Base-by-base conservation (phyloP, 2,888 invertebrate genomes). In the Deilephila elpenor region DNA sequence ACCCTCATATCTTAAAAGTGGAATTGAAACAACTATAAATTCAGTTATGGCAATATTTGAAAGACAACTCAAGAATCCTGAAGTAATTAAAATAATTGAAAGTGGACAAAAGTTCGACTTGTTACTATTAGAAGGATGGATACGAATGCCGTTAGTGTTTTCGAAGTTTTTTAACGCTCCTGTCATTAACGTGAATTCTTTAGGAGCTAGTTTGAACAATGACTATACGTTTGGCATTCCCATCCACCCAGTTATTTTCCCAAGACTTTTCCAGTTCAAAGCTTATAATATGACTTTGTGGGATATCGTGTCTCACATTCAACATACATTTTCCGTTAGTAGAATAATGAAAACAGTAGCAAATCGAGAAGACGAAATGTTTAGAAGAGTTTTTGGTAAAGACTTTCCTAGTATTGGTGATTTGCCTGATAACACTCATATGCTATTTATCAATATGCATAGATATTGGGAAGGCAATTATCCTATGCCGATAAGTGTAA, bases 361-460 rank as follows among this genome's bases (percentile, higher is more conserved):
- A 51, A 76, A 77, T 61, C 62, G 61, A 5, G 80, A 83, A 34
- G 74, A 85, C 74, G 59, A 73, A 56, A 74, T 82, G 71, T 70
- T 81, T 0, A 81, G 73, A 70, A 75, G 61, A 73, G 19, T 80
- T 4, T 84, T 88, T 77, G 89, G 88, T 20, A 17, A 73, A 3
- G 73, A 83, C n/a, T 72, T 79, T 6, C 85, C 86, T 6, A 20
- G 59, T 59, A 64, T 84, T 8, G 71, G 70, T 7, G 80, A 83
- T 32, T 74, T 87, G 20, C 74, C 75, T 14, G 72, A 80, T 1
- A 87, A 84, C 51, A 77, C 89, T 11, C 88, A 88, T 75, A 78
- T 92, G 80, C 74, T 93, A 44, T 87, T 94, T 71, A 67, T 91
- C 0, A 94, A 93, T 77, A 82, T 85, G 3, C 88, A 93, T 78